Conservation (phyloP, 2,888 invertebrate species). For the Caenorhabditis sp. region DNA sequence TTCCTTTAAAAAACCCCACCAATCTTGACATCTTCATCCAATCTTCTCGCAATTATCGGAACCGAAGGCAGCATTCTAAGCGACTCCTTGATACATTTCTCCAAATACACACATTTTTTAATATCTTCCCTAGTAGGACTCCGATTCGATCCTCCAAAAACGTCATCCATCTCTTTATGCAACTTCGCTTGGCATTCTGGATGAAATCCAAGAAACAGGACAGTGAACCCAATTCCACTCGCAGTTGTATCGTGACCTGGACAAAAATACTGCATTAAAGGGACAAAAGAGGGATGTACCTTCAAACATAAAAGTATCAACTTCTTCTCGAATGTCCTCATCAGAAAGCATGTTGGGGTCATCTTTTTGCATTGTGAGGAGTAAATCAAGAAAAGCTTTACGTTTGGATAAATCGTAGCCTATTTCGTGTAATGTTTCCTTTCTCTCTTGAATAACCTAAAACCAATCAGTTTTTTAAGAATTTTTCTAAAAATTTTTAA, state of each 20-base stretch:
- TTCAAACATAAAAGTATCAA: slow-evolving; percentile 75
- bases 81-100: slow-evolving; percentile 68
- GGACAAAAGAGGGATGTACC: slow-evolving; percentile 18
- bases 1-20: slow-evolving; percentile 44
- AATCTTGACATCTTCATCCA: slow-evolving; percentile 48
- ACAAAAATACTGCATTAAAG: too few relatives aligned
- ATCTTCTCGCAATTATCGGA: slow-evolving; percentile 44
- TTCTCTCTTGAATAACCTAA: slow-evolving; percentile 37
- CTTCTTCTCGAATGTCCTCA: slow-evolving; percentile 71
- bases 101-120: slow-evolving; percentile 64
- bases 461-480: not conserved
- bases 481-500: too few relatives aligned
- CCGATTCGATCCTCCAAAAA: slow-evolving; percentile 47
- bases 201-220: slow-evolving; percentile 71
- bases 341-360: slow-evolving; percentile 69
- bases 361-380: slow-evolving; percentile 71
- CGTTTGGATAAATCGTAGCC: not conserved
- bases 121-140: slow-evolving; percentile 69
- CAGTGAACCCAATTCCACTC: slow-evolving; percentile 72
- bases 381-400: slow-evolving; percentile 73
- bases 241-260: slow-evolving; percentile 73
- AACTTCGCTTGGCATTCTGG: slow-evolving; percentile 70
- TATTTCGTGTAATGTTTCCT: slow-evolving; percentile 21
- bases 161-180: slow-evolving; percentile 50
- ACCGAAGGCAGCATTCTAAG: slow-evolving; percentile 52